Percentiles rank a stretch among this genome's conserved stretches.
Conservation (phyloP, 2,888 invertebrate genomes). For the Glomeris marginata region DNA sequence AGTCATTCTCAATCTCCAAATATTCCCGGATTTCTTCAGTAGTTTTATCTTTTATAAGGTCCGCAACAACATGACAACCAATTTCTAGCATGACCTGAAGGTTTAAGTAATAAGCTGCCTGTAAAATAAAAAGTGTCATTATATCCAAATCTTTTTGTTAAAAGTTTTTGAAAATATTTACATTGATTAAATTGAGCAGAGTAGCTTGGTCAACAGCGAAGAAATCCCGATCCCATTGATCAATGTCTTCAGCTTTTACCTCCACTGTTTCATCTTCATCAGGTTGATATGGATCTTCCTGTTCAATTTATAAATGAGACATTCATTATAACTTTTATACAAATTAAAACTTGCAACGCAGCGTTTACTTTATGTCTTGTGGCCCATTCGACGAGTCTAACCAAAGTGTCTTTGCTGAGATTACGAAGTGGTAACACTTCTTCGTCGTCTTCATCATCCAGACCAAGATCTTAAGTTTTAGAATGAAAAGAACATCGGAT, state of each 20-base stretch:
- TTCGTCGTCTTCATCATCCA: too few relatives aligned
- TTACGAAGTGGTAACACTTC: too few relatives aligned
- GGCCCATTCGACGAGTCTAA: too few relatives aligned
- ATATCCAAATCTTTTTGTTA: too few relatives aligned
- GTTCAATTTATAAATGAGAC: not conserved
- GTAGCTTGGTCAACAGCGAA: constrained; percentile 1
- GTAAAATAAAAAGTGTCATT: not conserved
- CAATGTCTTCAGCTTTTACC: not conserved
- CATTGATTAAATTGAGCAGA: not conserved
- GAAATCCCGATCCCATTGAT: constrained; percentile 3
- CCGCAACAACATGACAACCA: not conserved
- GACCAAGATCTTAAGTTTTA: too few relatives aligned
- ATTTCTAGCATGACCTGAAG: not conserved
- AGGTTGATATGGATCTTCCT: not conserved
- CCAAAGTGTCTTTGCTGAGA: too few relatives aligned
- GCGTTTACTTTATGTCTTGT: too few relatives aligned
- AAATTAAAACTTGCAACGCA: too few relatives aligned
- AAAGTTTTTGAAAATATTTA: too few relatives aligned
- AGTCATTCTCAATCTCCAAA: constrained; percentile 17
- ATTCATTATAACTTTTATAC: too few relatives aligned
- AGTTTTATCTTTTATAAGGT: constrained; percentile 2
- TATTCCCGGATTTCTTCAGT: constrained; percentile 1
- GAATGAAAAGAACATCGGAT: too few relatives aligned
- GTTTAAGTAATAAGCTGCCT: constrained; percentile 6
- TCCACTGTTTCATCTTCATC: not conserved